Conservation (phyloP, 2,113 vertebrate genomes). For the Probosciger aterrimus region DNA sequence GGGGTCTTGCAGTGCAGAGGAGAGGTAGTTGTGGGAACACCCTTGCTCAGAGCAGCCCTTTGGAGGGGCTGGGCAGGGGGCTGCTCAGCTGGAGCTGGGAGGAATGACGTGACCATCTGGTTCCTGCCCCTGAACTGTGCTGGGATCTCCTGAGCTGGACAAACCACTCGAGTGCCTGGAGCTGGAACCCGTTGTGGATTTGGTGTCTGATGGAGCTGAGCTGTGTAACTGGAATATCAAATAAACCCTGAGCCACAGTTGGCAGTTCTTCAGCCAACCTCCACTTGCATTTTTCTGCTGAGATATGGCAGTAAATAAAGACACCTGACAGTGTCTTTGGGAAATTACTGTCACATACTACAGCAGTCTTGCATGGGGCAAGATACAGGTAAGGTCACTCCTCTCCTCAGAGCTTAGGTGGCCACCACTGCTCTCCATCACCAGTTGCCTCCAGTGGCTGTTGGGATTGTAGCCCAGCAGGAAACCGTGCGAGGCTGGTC, state of each 20-base stretch:
- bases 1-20: background rate
- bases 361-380: background rate
- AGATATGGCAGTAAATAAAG: slow-evolving; percentile 3
- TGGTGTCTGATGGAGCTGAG: background rate
- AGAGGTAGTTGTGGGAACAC: background rate
- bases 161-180: background rate
- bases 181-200: background rate
- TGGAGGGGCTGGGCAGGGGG: background rate
- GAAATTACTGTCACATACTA: background rate
- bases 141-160: background rate
- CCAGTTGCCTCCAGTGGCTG: background rate
- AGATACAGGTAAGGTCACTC: background rate
- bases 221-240: slow-evolving; percentile 13
- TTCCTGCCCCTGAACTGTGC: background rate
- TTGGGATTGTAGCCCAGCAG: background rate
- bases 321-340: background rate
- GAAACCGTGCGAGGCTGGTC: background rate
- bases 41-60: background rate
- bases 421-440: background rate
- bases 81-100: background rate
- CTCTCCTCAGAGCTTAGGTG: background rate
- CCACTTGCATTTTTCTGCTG: slow-evolving; percentile 33
- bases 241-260: slow-evolving; percentile 26
- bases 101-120: background rate
- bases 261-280: slow-evolving; percentile 25